Base-by-base conservation (phyloP, 2,888 invertebrate genomes). In the Anthrax anthrax region DNA sequence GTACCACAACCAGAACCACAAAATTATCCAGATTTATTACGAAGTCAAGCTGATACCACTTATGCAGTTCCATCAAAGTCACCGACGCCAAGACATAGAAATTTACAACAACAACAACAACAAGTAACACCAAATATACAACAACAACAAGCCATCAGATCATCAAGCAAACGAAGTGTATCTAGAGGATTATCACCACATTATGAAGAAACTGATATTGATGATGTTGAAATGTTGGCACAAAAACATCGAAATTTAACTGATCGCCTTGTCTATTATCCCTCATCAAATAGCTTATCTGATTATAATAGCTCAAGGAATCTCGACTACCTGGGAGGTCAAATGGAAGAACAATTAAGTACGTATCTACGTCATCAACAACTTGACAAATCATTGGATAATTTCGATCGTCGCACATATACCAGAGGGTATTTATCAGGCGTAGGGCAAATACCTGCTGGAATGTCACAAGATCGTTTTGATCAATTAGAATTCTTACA, bases 241-340 rank as follows among this genome's bases (percentile, higher is more conserved):
- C 55, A 57, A 38, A 58, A 55, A 14, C 56, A 58, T 40, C 54
- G 57, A 2, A 55, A 60, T 43, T 74, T 88, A 19, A 87, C 84
- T 0, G 87, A 88, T 61, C 84, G 85, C 14, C 68, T 88, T 9
- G 82, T 83, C 1, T 88, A 85, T 56, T 88, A 88, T 63, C 87
- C 87, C 2, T 59, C 76, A 67, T 69, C 70, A 57, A 59, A 72
- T 66, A 73, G 51, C 64, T 71, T 64, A 52, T 64, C 57, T 54
- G 71, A 66, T 53, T 64, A 64, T 42, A 62, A 62, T 19, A 65
- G 60, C 40, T 60, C 57, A 43, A 56, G 57, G 37, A 62, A 59
- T 46, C 50, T 61, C 60, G 74, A 65, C 47, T 60, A 58, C 42
- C 52, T 60, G 40, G 57, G 55, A 2, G 50, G 51, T 13, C 47